Percentiles rank a stretch among this genome's conserved stretches.
Conservation (phyloP, 2,888 invertebrate genomes). For the Machimus rusticus region DNA sequence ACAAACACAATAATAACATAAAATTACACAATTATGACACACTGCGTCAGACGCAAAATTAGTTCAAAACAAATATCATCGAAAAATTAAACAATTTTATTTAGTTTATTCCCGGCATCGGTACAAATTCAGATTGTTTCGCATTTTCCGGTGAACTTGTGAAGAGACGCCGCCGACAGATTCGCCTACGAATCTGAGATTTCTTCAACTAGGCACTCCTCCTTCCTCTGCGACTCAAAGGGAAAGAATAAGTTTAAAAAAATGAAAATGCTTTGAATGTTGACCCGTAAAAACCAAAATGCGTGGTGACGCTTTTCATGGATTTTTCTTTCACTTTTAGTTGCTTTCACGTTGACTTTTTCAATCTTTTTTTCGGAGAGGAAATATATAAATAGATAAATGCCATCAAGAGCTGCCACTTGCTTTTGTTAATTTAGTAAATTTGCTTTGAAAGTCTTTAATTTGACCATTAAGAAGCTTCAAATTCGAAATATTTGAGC, state of each 20-base stretch:
- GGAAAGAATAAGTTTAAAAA: not conserved
- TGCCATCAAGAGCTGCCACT: constrained; percentile 23
- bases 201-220: not conserved
- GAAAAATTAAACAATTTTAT: constrained; percentile 5
- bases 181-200: not conserved
- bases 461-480: not conserved
- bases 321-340: constrained; percentile 4
- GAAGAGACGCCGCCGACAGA: not conserved
- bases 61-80: constrained; percentile 7
- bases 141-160: constrained; percentile 27
- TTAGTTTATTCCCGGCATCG: constrained; percentile 14
- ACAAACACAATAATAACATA: not conserved
- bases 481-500: not conserved
- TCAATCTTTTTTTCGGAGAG: not conserved
- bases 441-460: constrained; percentile 2
- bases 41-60: not conserved
- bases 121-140: not conserved
- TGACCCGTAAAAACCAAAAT: constrained; percentile 15
- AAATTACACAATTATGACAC: not conserved
- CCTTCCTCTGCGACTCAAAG: not conserved
- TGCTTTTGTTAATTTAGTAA: not conserved
- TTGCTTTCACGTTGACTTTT: not conserved
- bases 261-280: constrained; percentile 7
- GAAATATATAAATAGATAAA: constrained; percentile 19
- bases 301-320: constrained; percentile 18